These are phyloP conservation scores for Palloptera scutellata DNA, from an alignment of 2,888 invertebrate genomes.

Conservation along the genomic window DNA sequence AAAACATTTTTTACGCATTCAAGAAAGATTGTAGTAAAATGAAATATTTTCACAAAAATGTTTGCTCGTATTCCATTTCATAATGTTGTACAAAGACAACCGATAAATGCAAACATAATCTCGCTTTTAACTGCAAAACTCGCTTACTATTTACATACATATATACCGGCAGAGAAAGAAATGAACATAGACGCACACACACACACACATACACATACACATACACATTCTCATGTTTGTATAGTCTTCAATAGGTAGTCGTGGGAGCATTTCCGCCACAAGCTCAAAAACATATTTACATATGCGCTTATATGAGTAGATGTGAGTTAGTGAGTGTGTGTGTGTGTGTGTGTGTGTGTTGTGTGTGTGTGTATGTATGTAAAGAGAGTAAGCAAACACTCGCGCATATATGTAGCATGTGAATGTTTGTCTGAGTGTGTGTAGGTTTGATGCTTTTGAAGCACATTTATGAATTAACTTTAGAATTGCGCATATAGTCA, in stretches of 20 bases:
- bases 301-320: neutral
- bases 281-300: neutral
- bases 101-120: conserved; percentile 28
- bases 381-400: neutral
- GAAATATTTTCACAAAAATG: too few relatives aligned
- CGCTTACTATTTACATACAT: conserved; percentile 4
- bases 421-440: too few relatives aligned
- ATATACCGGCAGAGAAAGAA: neutral
- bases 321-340: conserved; percentile 3
- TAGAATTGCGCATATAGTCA: too few relatives aligned
- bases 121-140: conserved; percentile 23
- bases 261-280: neutral
- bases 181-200: neutral
- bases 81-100: conserved; percentile 3
- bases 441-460: too few relatives aligned
- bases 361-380: conserved; percentile 19
- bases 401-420: neutral
- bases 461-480: too few relatives aligned
- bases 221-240: neutral
- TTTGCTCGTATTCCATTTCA: too few relatives aligned
- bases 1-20: too few relatives aligned
- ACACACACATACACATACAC: neutral
- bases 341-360: too few relatives aligned
- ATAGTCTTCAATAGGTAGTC: too few relatives aligned
- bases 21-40: too few relatives aligned